Conservation (phyloP, 2,113 vertebrate genomes). For the Choloepus hoffmanni region DNA sequence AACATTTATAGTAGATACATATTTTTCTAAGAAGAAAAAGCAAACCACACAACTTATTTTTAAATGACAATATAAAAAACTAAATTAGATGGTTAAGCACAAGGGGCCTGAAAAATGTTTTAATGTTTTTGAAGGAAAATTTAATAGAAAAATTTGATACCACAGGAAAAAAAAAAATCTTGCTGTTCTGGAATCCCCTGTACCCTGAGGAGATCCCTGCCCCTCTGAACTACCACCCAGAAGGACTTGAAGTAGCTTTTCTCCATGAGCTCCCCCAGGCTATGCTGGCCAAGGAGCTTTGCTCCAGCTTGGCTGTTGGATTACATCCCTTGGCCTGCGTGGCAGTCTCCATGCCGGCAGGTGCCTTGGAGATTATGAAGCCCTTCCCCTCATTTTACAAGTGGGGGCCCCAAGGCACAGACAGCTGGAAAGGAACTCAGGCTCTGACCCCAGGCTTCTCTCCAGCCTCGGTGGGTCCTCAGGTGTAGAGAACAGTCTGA, state of each 20-base stretch:
- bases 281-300: background rate
- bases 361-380: background rate
- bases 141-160: background rate
- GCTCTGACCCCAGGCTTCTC: background rate
- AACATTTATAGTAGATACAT: background rate
- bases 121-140: slow-evolving; percentile 28
- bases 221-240: background rate
- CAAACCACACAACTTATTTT: slow-evolving; percentile 23
- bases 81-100: slow-evolving; percentile 18
- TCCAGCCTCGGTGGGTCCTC: background rate
- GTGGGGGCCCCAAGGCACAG: background rate
- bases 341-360: too few species aligned
- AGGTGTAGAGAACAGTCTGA: background rate
- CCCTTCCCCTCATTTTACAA: background rate
- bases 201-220: background rate
- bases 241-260: background rate
- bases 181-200: background rate
- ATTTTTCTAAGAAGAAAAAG: slow-evolving; percentile 13
- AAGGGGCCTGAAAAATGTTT: background rate
- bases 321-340: background rate
- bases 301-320: background rate
- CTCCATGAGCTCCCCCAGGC: background rate
- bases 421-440: background rate
- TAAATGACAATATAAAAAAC: slow-evolving; percentile 50
- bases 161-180: background rate